A percentile compares a stretch with the other conserved stretches of the same genome.
phyloP scores from a whole-genome alignment of 2,113 vertebrate genomes.

The Gnathonemus longibarbis region DNA sequence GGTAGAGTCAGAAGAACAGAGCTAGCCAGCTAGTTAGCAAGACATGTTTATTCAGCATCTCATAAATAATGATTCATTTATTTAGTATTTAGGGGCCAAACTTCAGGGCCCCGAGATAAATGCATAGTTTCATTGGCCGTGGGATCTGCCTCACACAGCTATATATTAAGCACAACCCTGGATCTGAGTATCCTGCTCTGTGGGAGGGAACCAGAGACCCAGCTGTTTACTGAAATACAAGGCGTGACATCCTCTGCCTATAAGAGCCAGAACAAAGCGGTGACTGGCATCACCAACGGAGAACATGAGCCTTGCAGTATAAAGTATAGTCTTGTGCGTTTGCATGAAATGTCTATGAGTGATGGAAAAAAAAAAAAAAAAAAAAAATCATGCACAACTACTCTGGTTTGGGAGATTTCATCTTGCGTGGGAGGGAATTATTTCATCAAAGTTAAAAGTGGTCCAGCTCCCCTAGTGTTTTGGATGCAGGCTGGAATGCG shows the following conservation, averaged over 20 bases:
- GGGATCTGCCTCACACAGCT: not conserved
- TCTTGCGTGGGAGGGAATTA: not conserved
- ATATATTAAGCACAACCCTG: not conserved
- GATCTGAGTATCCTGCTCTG: not conserved
- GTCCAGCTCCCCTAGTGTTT: not conserved
- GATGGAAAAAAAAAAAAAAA: too few species aligned
- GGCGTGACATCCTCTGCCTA: not conserved
- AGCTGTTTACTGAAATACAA: not conserved
- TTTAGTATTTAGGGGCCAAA: not conserved
- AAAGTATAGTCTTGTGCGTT: not conserved
- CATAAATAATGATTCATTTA: not conserved
- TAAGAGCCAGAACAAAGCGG: not conserved
- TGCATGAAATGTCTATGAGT: not conserved
- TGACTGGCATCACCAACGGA: not conserved
- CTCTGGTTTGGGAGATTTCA: not conserved
- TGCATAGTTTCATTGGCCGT: not conserved
- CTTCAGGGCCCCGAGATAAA: not conserved
- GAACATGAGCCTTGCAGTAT: not conserved
- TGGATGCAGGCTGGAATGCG: not conserved
- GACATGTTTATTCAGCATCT: not conserved
- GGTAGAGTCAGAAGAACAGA: not conserved
- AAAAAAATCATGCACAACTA: not conserved
- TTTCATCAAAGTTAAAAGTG: not conserved
- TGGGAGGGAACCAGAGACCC: not conserved
- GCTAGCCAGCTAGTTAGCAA: not conserved